Conservation (phyloP, 1,140 invertebrate genomes). For the Idris sp. region DNA sequence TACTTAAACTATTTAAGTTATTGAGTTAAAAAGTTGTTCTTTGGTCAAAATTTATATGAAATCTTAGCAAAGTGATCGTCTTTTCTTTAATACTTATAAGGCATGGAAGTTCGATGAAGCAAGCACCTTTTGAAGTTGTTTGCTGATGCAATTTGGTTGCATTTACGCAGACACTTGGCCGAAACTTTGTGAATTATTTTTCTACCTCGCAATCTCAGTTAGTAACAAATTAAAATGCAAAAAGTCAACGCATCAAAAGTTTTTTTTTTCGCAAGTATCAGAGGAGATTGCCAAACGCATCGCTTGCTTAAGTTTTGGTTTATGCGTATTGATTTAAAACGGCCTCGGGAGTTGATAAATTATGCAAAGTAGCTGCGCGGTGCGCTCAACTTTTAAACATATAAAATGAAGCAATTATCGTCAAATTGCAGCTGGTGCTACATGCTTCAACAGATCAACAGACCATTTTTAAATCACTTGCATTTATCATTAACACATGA, state of each 20-base stretch:
- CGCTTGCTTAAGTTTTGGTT: slow-evolving; percentile 15
- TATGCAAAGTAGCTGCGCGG: slow-evolving; percentile 36
- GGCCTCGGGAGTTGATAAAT: slow-evolving; percentile 24
- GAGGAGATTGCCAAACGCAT: slow-evolving; percentile 8
- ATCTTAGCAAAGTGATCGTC: slow-evolving; percentile 25
- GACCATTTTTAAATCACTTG: slow-evolving; percentile 52
- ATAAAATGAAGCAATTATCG: slow-evolving; percentile 56
- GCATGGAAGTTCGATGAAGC: slow-evolving; percentile 21
- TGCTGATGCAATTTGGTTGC: slow-evolving; percentile 36
- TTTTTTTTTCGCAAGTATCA: no score
- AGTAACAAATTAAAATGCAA: slow-evolving; percentile 38
- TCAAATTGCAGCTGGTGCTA: slow-evolving; percentile 53
- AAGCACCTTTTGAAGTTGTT: slow-evolving; percentile 34
- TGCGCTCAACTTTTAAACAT: slow-evolving; percentile 34
- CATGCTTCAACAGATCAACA: slow-evolving; percentile 45
- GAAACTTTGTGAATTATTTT: no score
- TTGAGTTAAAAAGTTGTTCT: no score
- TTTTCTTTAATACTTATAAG: slow-evolving; percentile 52
- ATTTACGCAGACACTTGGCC: slow-evolving; percentile 16
- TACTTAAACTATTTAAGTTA: no score
- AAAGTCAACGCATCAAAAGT: slow-evolving; percentile 14
- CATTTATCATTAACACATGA: slow-evolving; percentile 33
- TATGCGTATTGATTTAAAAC: slow-evolving; percentile 44
- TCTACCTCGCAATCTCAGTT: slow-evolving; percentile 9
- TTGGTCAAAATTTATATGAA: slow-evolving; percentile 42